These are phyloP conservation scores for Drosophila lutescens DNA, from an alignment of 2,888 invertebrate genomes.

Conservation along the genomic window DNA sequence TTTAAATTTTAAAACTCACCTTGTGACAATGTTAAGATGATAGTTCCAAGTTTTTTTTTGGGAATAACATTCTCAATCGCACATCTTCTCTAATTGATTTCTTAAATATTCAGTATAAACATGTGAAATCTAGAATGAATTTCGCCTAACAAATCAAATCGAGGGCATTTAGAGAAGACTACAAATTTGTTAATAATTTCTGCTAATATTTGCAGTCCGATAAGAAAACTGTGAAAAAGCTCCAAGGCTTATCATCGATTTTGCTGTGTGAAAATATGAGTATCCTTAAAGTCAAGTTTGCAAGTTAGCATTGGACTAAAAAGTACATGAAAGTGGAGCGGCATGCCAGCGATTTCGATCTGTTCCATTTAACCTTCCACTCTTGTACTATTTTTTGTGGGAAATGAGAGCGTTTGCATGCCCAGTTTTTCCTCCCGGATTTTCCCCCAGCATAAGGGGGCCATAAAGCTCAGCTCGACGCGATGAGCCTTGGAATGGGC, in stretches of 20 bases:
- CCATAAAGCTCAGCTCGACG: no score
- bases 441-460: conserved; percentile 6
- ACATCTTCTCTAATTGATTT: conserved; percentile 2
- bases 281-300: conserved; percentile 34
- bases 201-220: conserved; percentile 4
- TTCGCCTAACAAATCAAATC: neutral
- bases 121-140: conserved; percentile 7
- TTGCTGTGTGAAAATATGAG: conserved; percentile 28
- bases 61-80: neutral
- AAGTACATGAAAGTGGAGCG: conserved; percentile 34
- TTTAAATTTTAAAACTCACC: neutral
- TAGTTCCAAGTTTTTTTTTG: neutral
- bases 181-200: conserved; percentile 16
- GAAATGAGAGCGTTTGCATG: conserved; percentile 37
- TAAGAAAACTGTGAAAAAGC: conserved; percentile 8
- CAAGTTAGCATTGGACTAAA: conserved; percentile 34
- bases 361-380: conserved; percentile 14
- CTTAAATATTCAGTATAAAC: conserved; percentile 4
- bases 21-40: neutral
- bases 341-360: conserved; percentile 42
- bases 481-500: conserved; percentile 51
- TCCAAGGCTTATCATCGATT: conserved; percentile 37
- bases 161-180: neutral
- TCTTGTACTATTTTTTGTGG: conserved; percentile 27
- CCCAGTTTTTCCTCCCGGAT: neutral